Evolutionary conservation across 2,888 invertebrate species (phyloP).

Genomic region (Acleris sparsana): DNA sequence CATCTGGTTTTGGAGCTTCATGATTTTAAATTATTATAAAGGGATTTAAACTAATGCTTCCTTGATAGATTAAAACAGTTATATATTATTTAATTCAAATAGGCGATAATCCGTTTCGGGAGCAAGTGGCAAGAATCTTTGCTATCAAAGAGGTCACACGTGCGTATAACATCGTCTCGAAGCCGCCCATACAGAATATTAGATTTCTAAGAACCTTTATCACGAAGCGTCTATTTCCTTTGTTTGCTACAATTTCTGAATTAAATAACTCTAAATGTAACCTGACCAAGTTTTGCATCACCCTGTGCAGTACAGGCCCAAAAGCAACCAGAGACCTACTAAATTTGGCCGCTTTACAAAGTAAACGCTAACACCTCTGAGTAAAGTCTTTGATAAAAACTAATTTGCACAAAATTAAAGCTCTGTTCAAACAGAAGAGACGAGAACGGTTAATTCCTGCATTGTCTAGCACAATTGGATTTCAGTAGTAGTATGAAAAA

Average conservation of each 20-base stretch:
- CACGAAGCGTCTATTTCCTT: slow-evolving; percentile 20
- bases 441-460: slow-evolving; percentile 50
- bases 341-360: slow-evolving; percentile 12
- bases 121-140: slow-evolving; percentile 11
- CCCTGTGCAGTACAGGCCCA: background rate
- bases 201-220: slow-evolving; percentile 19
- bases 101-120: background rate
- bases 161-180: slow-evolving; percentile 10
- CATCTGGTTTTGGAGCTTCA: no score
- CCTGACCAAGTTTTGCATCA: slow-evolving; percentile 4
- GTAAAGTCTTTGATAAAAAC: slow-evolving; percentile 37
- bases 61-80: no score
- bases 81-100: no score
- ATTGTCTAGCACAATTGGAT: slow-evolving; percentile 59
- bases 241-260: slow-evolving; percentile 22
- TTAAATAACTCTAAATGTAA: slow-evolving; percentile 22
- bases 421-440: slow-evolving; percentile 45
- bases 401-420: slow-evolving; percentile 45
- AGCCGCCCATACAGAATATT: slow-evolving; percentile 19
- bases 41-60: no score
- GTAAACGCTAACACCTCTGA: slow-evolving; percentile 31
- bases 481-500: slow-evolving; percentile 42
- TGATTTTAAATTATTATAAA: no score
- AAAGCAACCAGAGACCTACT: background rate
- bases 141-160: slow-evolving; percentile 13